These are phyloP conservation scores for Arothron firmamentum DNA, from an alignment of 2,113 vertebrate genomes.

Conservation along the genomic window DNA sequence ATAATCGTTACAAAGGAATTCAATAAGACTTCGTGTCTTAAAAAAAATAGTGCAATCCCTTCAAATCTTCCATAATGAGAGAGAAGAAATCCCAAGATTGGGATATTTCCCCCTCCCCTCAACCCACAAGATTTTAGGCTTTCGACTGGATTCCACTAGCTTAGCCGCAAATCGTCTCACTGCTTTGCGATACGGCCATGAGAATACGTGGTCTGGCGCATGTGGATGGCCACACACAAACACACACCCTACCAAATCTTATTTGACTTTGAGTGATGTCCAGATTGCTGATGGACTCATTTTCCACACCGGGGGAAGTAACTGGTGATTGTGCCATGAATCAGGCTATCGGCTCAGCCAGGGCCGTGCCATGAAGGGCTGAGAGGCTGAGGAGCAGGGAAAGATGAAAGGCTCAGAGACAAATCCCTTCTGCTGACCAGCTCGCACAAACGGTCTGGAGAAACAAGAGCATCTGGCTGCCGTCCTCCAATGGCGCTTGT, in stretches of 20 bases:
- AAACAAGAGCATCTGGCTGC: constrained; percentile 58
- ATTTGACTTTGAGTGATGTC: constrained; percentile 66
- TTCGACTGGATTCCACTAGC: constrained; percentile 70
- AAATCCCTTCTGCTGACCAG: constrained; percentile 54
- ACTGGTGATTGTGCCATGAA: constrained; percentile 60
- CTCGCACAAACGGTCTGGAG: constrained; percentile 41
- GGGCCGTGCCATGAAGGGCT: constrained; percentile 47
- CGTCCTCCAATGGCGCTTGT: constrained; percentile 41
- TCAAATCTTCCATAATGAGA: constrained; percentile 71
- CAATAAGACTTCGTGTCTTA: constrained; percentile 66
- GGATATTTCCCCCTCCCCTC: constrained; percentile 71
- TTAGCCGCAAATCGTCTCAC: constrained; percentile 73
- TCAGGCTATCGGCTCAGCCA: constrained; percentile 57
- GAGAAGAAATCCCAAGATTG: constrained; percentile 70
- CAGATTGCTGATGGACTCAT: constrained; percentile 66
- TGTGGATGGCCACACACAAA: constrained; percentile 9
- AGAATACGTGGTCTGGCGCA: constrained; percentile 46
- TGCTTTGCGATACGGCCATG: constrained; percentile 51
- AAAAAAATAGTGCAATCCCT: constrained; percentile 71
- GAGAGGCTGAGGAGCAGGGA: constrained; percentile 50
- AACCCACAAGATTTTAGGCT: constrained; percentile 73
- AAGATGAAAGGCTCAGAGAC: constrained; percentile 66
- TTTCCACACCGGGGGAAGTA: constrained; percentile 53
- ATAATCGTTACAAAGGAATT: constrained; percentile 62
- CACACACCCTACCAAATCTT: constrained; percentile 23